Conservation (phyloP, 2,888 invertebrate genomes). For the Harmothoe impar region DNA sequence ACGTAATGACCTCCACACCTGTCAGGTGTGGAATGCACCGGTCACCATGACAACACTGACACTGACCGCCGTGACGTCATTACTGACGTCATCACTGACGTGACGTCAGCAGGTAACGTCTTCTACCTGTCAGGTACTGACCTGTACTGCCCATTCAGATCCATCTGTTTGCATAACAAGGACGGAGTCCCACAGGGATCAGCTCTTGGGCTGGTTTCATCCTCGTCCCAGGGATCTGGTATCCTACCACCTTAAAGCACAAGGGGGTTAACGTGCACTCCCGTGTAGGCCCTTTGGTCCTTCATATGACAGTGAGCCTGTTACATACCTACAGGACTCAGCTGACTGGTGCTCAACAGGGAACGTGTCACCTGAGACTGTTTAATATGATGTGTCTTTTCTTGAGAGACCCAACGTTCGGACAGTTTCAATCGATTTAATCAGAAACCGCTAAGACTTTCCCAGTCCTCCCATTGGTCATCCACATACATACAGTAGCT, state of each 20-base stretch:
- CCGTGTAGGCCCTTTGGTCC: not conserved
- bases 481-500: too few relatives aligned
- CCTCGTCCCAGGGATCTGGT: not conserved
- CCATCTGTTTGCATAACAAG: not conserved
- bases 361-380: too few relatives aligned
- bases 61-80: not conserved
- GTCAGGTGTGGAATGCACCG: not conserved
- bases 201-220: not conserved
- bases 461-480: too few relatives aligned
- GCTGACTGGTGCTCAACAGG: too few relatives aligned
- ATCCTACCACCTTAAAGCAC: slow-evolving; percentile 15
- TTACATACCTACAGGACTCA: too few relatives aligned
- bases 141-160: not conserved
- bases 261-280: not conserved
- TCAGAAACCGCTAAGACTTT: too few relatives aligned
- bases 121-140: not conserved
- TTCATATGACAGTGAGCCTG: too few relatives aligned
- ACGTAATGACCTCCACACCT: not conserved
- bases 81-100: not conserved
- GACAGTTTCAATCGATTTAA: too few relatives aligned
- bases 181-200: not conserved
- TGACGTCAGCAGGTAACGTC: not conserved
- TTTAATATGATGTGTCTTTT: too few relatives aligned
- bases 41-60: too few relatives aligned
- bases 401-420: too few relatives aligned